phyloP scores from a whole-genome alignment of 2,888 invertebrate genomes.

The Protodeltote pygarga region DNA sequence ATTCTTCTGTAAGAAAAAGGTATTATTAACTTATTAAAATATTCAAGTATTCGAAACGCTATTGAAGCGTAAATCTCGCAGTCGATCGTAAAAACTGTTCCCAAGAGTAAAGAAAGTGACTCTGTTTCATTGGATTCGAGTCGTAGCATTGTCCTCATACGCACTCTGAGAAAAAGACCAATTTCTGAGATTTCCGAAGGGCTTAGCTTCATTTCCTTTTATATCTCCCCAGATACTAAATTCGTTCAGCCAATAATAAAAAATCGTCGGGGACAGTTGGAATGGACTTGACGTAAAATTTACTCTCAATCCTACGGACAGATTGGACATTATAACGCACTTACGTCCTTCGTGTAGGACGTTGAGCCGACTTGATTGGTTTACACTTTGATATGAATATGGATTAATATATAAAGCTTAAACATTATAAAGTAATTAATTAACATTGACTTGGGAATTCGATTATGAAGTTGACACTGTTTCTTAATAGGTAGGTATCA shows the following conservation, averaged over 20 bases:
- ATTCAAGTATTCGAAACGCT: slow-evolving; percentile 72
- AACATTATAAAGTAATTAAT: slow-evolving; percentile 9
- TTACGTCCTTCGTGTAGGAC: slow-evolving; percentile 55
- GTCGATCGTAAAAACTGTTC: slow-evolving; percentile 82
- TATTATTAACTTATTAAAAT: slow-evolving; percentile 72
- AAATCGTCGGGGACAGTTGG: slow-evolving; percentile 79
- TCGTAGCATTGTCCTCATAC: slow-evolving; percentile 81
- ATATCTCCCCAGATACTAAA: slow-evolving; percentile 86
- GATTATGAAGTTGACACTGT: slow-evolving; percentile 2
- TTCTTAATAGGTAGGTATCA: slow-evolving; percentile 2
- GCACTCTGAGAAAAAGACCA: slow-evolving; percentile 81
- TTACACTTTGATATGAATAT: slow-evolving; percentile 13
- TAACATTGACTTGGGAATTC: slow-evolving; percentile 1
- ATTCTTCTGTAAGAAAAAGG: slow-evolving; percentile 56
- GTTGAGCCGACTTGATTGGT: slow-evolving; percentile 51
- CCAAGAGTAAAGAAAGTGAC: slow-evolving; percentile 74
- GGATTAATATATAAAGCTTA: slow-evolving; percentile 16
- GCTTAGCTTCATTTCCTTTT: slow-evolving; percentile 87
- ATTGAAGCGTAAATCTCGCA: slow-evolving; percentile 77
- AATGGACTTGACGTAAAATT: slow-evolving; percentile 80
- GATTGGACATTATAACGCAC: slow-evolving; percentile 74
- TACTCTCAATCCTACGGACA: slow-evolving; percentile 69
- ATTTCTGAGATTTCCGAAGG: slow-evolving; percentile 86
- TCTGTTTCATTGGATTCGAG: slow-evolving; percentile 77
- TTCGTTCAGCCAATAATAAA: slow-evolving; percentile 86